Evolutionary conservation across 2,797 vertebrate genomes (phyloP), one percentile per base, ranked within the genome.

Genomic region (Ara ararauna): DNA sequence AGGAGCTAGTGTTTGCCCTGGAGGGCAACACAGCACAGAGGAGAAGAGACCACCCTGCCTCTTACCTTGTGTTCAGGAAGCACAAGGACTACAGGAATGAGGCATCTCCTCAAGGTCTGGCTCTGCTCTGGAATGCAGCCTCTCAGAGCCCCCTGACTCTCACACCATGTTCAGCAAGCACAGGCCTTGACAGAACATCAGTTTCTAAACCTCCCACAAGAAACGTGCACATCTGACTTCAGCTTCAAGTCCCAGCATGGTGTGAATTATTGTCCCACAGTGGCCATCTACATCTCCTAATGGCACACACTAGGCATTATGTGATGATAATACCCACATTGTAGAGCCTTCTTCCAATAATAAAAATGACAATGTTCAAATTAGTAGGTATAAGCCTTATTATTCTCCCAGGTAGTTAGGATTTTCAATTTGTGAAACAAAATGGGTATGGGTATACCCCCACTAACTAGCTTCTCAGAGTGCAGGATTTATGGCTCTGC

Each of bases 281-380:
- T 73, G 91, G 60, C 91, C 85, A 93, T 97, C 82, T 90, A 61
- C 91, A 71, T 71, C 66, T 92, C 68, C 36, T 95, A 95, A 97
- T 26, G 62, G 94, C 82, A 71, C 74, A 53, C 24, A 20, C 70
- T 65, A 79, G 48, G 75, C 89, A 89, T 79, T 90, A 80, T 44
- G 36, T 67, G 86, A 94, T 93, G 65, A 88, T 96, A 96, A 96
- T 88, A 86, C 32, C 77, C 60, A 86, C 80, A 44, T 9, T 71
- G 65, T 54, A 85, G 76, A 87, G 53, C 85, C 73, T 91, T 90
- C 65, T 93, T 85, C 94, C 78, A 86, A 72, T 89, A 96, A 92
- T 95, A 96, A 94, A 94, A 93, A 76, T 82, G 64, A 75, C 73
- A 91, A 96, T 74, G 77, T 94, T 75, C 95, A 93, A 86, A 91